Evolutionary conservation across 2,113 vertebrate species (phyloP), one percentile per base, ranked within the genome.

Genomic region (Corapipo altera): DNA sequence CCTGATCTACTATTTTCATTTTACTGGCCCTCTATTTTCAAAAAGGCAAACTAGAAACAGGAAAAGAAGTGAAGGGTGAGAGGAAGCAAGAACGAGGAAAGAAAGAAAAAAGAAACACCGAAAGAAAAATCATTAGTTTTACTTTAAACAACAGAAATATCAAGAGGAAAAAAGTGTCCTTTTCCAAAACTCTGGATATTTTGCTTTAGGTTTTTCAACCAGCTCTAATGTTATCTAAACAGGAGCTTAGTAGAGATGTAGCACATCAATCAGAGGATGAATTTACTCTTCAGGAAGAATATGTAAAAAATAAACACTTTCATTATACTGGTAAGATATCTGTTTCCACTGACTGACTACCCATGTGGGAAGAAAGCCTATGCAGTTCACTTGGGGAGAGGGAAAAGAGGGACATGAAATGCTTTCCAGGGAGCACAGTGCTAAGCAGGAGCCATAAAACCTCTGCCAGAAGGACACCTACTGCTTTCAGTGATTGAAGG

Each of bases 401-500:
- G 37, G 69, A 81, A 54, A 73, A 70, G 39, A 77, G 27, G 79
- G 83, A 80, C 43, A 32, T 6, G 35, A 71, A 91, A 87, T 59
- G 39, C 72, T 69, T 91, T 84, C 72, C 58, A 74, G 66, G 59
- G 66, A 91, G 44, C 37, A 46, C 52, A 57, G 54, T 65, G 74
- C 77, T 75, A 64, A 72, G 66, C 62, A 61, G 83, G 61, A 79
- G 54, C 70, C 44, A 30, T 82, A 75, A 85, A 89, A 71, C 13
- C 3, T 88, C 48, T 58, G 41, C 61, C 74, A 73, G 78, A n/a
- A 64, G 83, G 79, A 89, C 86, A 64, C 72, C 62, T 73, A 79
- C 76, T 74, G 84, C 65, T 94, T 76, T 88, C 2, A 5, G 75
- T 86, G 92, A 96, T 88, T 86, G 86, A 85, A 91, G 69, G 73